A percentile compares a stretch with the other conserved stretches of the same genome.
These are phyloP conservation scores for Papilio gigon DNA, from an alignment of 2,888 invertebrate species.

Conservation along the genomic window DNA sequence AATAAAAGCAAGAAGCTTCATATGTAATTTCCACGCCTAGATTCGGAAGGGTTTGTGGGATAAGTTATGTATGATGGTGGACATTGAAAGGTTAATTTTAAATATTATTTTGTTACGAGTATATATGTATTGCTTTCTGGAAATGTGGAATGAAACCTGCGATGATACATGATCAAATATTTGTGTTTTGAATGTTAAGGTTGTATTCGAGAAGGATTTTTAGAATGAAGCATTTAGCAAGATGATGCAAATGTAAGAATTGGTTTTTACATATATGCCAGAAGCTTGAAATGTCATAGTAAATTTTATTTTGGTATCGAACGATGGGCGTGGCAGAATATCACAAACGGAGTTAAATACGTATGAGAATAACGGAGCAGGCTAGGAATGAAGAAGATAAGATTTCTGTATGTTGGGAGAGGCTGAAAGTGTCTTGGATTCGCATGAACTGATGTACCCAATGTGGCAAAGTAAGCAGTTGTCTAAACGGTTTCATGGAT, in stretches of 20 bases:
- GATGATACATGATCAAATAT: not conserved
- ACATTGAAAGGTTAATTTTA: not conserved
- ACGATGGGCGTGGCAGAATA: slow-evolving; percentile 1
- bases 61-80: not conserved
- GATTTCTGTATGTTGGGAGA: not conserved
- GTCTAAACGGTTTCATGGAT: not conserved
- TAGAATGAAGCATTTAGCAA: not conserved
- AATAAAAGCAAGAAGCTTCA: not conserved
- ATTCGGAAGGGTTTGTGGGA: not conserved
- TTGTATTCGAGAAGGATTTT: not conserved
- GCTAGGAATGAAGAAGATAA: slow-evolving; percentile 1
- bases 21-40: not conserved
- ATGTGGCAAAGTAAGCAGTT: not conserved
- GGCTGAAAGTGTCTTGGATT: not conserved
- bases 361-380: not conserved
- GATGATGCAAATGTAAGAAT: not conserved
- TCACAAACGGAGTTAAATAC: not conserved
- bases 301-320: slow-evolving; percentile 8
- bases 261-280: slow-evolving; percentile 1
- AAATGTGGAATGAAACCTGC: not conserved
- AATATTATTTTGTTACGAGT: too few species aligned
- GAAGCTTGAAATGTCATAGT: not conserved
- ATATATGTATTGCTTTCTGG: not conserved
- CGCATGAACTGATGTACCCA: not conserved
- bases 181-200: not conserved